Percentiles rank a stretch among this genome's conserved stretches.
Conservation (phyloP, 2,888 invertebrate genomes). For the Agonopterix heracliana region DNA sequence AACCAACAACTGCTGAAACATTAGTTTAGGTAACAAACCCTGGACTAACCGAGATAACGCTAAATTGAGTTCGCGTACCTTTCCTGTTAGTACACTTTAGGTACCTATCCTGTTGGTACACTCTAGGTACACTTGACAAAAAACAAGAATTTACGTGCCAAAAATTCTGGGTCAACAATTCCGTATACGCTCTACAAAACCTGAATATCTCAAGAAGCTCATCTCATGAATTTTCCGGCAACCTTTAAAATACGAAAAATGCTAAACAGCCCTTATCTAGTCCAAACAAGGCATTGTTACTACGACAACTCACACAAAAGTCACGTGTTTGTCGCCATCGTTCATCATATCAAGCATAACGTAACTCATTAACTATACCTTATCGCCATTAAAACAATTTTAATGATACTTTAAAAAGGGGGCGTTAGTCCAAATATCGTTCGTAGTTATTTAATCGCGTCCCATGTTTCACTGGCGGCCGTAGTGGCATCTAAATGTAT, state of each 20-base stretch:
- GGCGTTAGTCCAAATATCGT: conserved; percentile 37
- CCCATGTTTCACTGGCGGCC: conserved; percentile 49
- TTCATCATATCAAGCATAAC: conserved; percentile 45
- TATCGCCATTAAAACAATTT: conserved; percentile 55
- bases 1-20: background rate
- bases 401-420: conserved; percentile 68
- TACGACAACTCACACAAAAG: conserved; percentile 19
- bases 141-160: no score
- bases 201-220: background rate
- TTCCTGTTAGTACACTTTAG: background rate
- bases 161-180: no score
- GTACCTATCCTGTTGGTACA: no score
- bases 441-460: conserved; percentile 53
- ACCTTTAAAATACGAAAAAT: background rate
- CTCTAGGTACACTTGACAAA: no score
- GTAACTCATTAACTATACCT: conserved; percentile 63
- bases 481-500: conserved; percentile 53
- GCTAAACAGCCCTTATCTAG: conserved; percentile 3
- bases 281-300: conserved; percentile 5
- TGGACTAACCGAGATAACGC: no score
- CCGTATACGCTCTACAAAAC: no score
- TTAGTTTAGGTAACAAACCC: background rate
- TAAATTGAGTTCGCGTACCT: no score
- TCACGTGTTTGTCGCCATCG: conserved; percentile 26
- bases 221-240: conserved; percentile 2